Evolutionary conservation across 2,113 vertebrate species (phyloP).

Genomic region (Callopanchax toddi): DNA sequence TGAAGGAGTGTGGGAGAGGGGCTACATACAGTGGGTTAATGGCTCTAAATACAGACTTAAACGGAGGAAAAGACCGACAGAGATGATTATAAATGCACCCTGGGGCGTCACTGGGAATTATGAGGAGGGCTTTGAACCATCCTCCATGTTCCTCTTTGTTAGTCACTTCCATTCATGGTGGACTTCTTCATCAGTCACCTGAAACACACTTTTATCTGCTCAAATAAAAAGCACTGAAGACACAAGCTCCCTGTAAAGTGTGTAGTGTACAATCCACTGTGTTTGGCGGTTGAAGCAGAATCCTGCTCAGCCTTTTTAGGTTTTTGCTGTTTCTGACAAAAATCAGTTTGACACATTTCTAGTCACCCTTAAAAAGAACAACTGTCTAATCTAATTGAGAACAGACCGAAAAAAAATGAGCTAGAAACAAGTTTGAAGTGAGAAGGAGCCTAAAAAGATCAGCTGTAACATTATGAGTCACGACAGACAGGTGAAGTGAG

Average conservation of each 20-base stretch:
- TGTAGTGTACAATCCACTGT: background rate
- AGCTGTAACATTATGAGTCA: background rate
- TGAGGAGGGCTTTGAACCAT: background rate
- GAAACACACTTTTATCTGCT: background rate
- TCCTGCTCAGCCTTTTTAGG: background rate
- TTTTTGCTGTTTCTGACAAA: background rate
- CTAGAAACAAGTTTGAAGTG: too few relatives aligned
- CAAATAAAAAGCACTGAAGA: too few relatives aligned
- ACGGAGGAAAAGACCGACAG: conserved; percentile 25
- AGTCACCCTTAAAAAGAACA: background rate
- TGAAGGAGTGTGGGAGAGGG: conserved; percentile 56
- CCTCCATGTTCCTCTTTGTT: conserved; percentile 9
- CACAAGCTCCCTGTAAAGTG: background rate
- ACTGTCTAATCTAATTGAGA: background rate
- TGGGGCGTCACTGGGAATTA: conserved; percentile 26
- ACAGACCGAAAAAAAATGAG: too few relatives aligned
- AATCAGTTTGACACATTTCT: background rate
- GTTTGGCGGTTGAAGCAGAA: background rate
- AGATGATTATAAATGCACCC: conserved; percentile 57
- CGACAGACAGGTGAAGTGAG: background rate
- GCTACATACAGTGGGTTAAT: conserved; percentile 65
- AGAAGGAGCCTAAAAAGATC: background rate
- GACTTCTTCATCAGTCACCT: background rate
- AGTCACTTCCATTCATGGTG: background rate
- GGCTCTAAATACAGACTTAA: conserved; percentile 66